Base-by-base conservation (phyloP, 2,113 vertebrate genomes). In the Brachyhypopomus gauderio region DNA sequence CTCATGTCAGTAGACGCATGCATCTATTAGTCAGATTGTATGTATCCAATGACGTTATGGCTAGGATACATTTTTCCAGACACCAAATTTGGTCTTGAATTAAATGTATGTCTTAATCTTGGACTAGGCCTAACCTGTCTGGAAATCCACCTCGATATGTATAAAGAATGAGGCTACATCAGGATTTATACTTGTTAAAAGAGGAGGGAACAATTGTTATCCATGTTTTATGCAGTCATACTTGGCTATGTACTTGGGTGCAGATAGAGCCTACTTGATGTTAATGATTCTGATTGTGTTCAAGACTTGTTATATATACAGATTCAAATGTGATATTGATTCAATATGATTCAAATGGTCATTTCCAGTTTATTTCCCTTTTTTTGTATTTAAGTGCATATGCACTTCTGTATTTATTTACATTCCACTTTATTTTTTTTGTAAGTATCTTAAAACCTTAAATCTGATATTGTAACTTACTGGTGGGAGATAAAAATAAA, bases 391-490 rank as follows among this genome's bases (percentile, higher is more conserved):
- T 11, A 82, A 78, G 89, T 89, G 69, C 80, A 59, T 77, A n/a
- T 27, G 30, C 79, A 34, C 84, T 88, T 90, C 90, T 92, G 20
- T 88, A 88, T 91, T 90, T 87, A 88, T 89, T 88, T 75, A 87
- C 87, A 87, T 92, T 91, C 83, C 86, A 72, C 72, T 71, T 72
- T 85, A 30, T 75, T 77, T 60, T 91, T 88, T 90, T 87, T 27
- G 23, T 41, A 38, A 58, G 41, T 62, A 25, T 58, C 9, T 59
- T 20, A 41, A 52, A 52, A 52, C 41, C 80, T 64, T 75, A 55
- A 83, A 63, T 86, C 78, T 83, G 41, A 88, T 86, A 82, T 63
- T 78, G 86, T 89, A 84, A 80, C 34, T 77, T 82, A 80, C 82
- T 0, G 27, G 48, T 86, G 60, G 30, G n/a, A 75, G 23, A 19